phyloP scores from a whole-genome alignment of 2,888 invertebrate genomes.

The Lasioglossum leucozonium region DNA sequence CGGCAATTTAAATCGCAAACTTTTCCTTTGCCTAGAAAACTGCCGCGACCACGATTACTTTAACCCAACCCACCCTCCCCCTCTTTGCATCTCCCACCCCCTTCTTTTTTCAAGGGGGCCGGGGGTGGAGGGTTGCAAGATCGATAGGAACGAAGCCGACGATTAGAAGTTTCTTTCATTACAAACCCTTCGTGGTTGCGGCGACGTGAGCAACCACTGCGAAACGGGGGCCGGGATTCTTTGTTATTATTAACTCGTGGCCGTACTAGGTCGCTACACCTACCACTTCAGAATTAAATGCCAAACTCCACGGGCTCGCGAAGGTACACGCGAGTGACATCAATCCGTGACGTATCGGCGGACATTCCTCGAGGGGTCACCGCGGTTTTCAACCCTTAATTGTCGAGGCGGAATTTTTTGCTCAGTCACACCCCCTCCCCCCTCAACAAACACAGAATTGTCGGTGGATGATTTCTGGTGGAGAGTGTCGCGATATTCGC shows the following conservation, averaged over 20 bases:
- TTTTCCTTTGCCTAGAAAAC: slow-evolving; percentile 61
- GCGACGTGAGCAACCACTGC: slow-evolving; percentile 52
- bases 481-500: neutral
- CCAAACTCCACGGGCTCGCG: slow-evolving; percentile 26
- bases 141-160: slow-evolving; percentile 63
- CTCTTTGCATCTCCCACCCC: neutral
- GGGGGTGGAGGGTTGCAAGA: slow-evolving; percentile 17
- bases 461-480: neutral
- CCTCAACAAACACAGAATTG: too few relatives aligned
- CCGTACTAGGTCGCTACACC: slow-evolving; percentile 69
- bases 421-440: too few relatives aligned
- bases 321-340: slow-evolving; percentile 56
- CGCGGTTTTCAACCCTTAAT: slow-evolving; percentile 11
- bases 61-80: slow-evolving; percentile 14
- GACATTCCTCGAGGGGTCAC: slow-evolving; percentile 13
- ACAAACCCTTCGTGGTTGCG: slow-evolving; percentile 57
- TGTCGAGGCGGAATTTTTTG: neutral
- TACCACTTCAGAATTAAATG: slow-evolving; percentile 57
- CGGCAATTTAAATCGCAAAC: slow-evolving; percentile 70
- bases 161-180: slow-evolving; percentile 72
- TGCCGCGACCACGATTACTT: slow-evolving; percentile 51
- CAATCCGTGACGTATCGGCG: slow-evolving; percentile 26
- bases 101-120: neutral
- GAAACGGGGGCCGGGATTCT: slow-evolving; percentile 69
- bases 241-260: slow-evolving; percentile 73